Evolutionary conservation across 2,797 vertebrate species (phyloP), one percentile per base, ranked within the genome.

Genomic region (Sparus aurata): DNA sequence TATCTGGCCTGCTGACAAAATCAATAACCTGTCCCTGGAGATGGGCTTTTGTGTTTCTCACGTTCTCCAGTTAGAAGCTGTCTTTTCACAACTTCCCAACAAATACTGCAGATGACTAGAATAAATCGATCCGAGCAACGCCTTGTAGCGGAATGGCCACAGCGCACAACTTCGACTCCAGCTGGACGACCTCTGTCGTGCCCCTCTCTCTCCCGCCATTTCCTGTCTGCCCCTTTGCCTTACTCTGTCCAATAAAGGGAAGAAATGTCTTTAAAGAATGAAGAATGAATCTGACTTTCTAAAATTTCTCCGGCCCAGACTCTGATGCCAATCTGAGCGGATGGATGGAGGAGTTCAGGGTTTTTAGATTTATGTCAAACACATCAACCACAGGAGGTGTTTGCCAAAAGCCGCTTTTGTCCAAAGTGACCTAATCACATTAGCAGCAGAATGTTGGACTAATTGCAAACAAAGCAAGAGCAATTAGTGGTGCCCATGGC

Each of bases 381-480:
- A 63, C 62, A 59, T 75, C 63, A 70, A 73, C 71, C 12, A 10
- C n/a, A 3, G 62, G 68, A 88, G 74, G 73, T 68, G 74, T 85
- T 83, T 81, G 71, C 64, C 75, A 78, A 73, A 77, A 69, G 38
- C 67, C 18, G 30, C 77, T 65, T 87, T 87, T 85, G 76, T 89
- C 74, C 72, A 50, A 73, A 80, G 71, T 67, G 82, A 89, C 75
- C 62, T 90, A 87, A 92, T 93, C 88, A 80, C 83, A 84, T 93
- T 80, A 91, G 73, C 52, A 20, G 63, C 80, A 88, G 73, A 89
- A 91, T 87, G 82, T 82, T 49, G 69, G 73, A 87, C 88, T 89
- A 87, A 90, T 91, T 89, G 86, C 82, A 87, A 90, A 93, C 90
- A 91, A 91, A 91, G 91, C 69, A 46, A 22, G 61, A 84, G 85